phyloP scores from a whole-genome alignment of 2,888 invertebrate genomes.

The Macaria liturata region DNA sequence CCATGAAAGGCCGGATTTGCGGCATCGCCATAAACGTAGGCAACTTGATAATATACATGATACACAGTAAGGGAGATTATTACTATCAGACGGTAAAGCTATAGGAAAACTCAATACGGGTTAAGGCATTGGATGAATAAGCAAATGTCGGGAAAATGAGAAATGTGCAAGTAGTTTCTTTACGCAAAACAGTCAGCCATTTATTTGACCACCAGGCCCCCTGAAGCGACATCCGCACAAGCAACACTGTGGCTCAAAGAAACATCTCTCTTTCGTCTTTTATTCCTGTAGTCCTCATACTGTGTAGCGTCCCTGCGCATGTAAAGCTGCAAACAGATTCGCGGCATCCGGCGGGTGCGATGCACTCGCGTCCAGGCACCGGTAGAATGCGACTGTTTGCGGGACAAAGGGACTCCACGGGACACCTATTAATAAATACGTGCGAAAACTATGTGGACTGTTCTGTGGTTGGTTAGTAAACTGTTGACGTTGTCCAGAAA shows the following conservation, averaged over 20 bases:
- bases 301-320: conserved; percentile 3
- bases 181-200: too few species aligned
- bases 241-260: too few species aligned
- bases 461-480: too few species aligned
- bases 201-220: too few species aligned
- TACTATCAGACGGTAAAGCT: not conserved
- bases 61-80: conserved; percentile 2
- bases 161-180: too few species aligned
- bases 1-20: conserved; percentile 3
- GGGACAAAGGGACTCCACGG: conserved; percentile 20
- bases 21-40: conserved; percentile 8
- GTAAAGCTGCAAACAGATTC: conserved; percentile 30
- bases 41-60: not conserved
- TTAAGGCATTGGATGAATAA: too few species aligned
- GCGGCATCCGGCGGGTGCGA: conserved; percentile 33
- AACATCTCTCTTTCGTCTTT: too few species aligned
- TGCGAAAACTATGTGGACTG: not conserved
- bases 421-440: conserved; percentile 7
- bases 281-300: too few species aligned
- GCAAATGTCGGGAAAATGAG: too few species aligned
- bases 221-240: too few species aligned
- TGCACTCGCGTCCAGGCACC: conserved; percentile 38
- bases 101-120: not conserved
- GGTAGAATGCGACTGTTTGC: conserved; percentile 43
- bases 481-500: too few species aligned